Conservation (phyloP, 2,113 vertebrate species). For the Cheirogaleus medius region DNA sequence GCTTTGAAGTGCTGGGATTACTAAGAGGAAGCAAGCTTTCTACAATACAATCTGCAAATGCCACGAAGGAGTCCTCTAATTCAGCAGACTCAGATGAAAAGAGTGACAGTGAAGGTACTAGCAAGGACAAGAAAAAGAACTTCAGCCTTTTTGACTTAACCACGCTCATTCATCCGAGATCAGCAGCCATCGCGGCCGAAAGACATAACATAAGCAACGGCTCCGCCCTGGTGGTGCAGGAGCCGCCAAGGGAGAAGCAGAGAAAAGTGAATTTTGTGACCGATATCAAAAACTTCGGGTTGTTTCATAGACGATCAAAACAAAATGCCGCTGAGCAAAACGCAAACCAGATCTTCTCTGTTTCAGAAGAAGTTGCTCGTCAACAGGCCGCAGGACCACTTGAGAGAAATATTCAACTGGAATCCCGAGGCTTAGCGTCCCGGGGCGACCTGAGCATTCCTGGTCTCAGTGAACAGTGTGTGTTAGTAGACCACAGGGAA, state of each 20-base stretch:
- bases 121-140: slow-evolving; percentile 83
- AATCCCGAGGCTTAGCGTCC: slow-evolving; percentile 75
- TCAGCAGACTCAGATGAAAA: slow-evolving; percentile 87
- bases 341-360: slow-evolving; percentile 87
- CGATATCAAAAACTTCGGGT: slow-evolving; percentile 85
- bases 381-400: slow-evolving; percentile 80
- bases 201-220: slow-evolving; percentile 85
- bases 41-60: slow-evolving; percentile 77
- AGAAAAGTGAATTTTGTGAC: slow-evolving; percentile 85
- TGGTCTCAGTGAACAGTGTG: slow-evolving; percentile 72
- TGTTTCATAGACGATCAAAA: slow-evolving; percentile 89
- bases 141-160: slow-evolving; percentile 87
- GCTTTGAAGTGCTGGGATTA: slow-evolving; percentile 96
- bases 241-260: slow-evolving; percentile 83
- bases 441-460: slow-evolving; percentile 80
- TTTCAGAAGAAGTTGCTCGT: slow-evolving; percentile 88
- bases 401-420: slow-evolving; percentile 79
- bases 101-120: slow-evolving; percentile 83
- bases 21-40: slow-evolving; percentile 88
- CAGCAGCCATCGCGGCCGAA: slow-evolving; percentile 81
- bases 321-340: slow-evolving; percentile 79
- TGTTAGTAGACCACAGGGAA: slow-evolving; percentile 60
- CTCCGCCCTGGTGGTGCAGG: slow-evolving; percentile 81
- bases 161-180: slow-evolving; percentile 83
- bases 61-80: slow-evolving; percentile 79